phyloP scores from a whole-genome alignment of 2,888 invertebrate genomes.

The Andricus curvator region DNA sequence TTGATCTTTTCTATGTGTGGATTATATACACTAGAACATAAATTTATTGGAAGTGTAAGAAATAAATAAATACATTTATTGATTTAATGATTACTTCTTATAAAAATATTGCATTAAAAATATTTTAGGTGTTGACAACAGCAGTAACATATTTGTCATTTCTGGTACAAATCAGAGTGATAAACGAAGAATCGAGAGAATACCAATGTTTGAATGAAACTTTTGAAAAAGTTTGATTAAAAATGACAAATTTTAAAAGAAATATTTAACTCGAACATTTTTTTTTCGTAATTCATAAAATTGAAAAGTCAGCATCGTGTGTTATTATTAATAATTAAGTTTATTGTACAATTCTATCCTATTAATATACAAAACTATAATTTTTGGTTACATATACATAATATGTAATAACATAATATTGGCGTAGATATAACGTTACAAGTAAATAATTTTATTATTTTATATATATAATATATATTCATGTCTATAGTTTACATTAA shows the following conservation, averaged over 20 bases:
- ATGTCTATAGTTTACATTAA: constrained; percentile 60
- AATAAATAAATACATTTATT: neutral
- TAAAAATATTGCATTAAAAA: neutral
- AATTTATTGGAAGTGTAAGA: constrained; percentile 4
- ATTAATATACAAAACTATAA: constrained; percentile 77
- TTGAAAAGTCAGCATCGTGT: neutral
- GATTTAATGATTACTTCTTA: neutral
- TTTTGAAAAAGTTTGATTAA: too few species aligned
- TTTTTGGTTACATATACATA: constrained; percentile 75
- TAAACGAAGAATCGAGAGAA: neutral
- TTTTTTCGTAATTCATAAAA: too few species aligned
- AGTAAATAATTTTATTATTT: constrained; percentile 45
- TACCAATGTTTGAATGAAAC: neutral
- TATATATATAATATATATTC: constrained; percentile 41
- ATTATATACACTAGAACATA: neutral
- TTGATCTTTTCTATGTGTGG: neutral
- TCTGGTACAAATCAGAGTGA: neutral
- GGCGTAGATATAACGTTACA: constrained; percentile 43
- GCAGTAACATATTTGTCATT: neutral
- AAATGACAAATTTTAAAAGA: too few species aligned
- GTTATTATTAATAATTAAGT: constrained; percentile 67
- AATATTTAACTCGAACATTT: too few species aligned
- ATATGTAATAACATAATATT: constrained; percentile 50
- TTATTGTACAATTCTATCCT: constrained; percentile 74
- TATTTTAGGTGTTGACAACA: neutral